These are phyloP conservation scores for Muntiacus muntjak DNA, from an alignment of 2,113 vertebrate species.

Conservation along the genomic window DNA sequence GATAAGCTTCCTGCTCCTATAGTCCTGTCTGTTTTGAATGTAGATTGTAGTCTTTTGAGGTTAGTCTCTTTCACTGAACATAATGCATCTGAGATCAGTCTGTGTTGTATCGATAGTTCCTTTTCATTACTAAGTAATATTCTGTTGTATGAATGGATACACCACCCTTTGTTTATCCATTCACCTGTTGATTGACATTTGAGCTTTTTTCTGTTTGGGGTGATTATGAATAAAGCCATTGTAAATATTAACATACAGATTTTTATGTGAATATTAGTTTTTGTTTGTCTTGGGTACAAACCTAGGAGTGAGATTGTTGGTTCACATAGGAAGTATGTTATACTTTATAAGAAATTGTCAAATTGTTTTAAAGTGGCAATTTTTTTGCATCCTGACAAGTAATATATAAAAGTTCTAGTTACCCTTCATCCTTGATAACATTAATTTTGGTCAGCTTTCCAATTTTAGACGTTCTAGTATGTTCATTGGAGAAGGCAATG, in stretches of 20 bases:
- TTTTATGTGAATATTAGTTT: not conserved
- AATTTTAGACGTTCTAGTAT: not conserved
- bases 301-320: not conserved
- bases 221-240: not conserved
- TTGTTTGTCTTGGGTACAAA: not conserved
- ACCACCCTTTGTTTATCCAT: not conserved
- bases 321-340: not conserved
- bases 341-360: not conserved
- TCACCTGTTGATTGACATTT: not conserved
- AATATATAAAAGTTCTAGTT: not conserved
- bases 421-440: not conserved
- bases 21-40: not conserved
- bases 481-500: not conserved
- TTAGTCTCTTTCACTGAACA: not conserved
- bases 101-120: not conserved
- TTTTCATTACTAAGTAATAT: not conserved
- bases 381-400: not conserved
- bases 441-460: not conserved
- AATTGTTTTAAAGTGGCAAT: not conserved
- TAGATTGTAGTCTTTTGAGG: not conserved
- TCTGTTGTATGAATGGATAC: not conserved
- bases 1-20: not conserved
- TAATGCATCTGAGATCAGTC: not conserved
- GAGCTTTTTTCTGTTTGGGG: not conserved
- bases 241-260: not conserved